A percentile compares a stretch with the other conserved stretches of the same genome.
Conservation (phyloP, 2,113 vertebrate genomes). For the Ceuthmochares aereus region DNA sequence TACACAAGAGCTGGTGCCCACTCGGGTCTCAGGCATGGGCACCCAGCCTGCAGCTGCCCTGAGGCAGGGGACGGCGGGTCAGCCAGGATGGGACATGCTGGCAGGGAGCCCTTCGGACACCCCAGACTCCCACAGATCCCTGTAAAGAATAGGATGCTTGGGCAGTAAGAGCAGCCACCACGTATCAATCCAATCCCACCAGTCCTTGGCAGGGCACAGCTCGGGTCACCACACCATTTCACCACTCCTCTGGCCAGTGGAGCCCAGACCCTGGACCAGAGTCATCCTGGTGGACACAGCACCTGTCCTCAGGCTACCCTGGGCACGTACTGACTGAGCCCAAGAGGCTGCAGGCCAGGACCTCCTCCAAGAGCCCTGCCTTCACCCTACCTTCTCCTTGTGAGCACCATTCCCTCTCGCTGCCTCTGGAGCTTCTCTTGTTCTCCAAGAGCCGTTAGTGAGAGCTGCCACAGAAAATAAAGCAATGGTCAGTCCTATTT, state of each 20-base stretch:
- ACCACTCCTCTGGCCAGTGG: background rate
- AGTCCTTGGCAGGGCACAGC: fast-evolving
- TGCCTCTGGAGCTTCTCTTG: background rate
- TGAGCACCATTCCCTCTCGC: background rate
- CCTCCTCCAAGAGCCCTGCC: background rate
- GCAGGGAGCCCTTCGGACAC: background rate
- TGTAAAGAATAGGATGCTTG: fast-evolving
- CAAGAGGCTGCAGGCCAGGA: background rate
- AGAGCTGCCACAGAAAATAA: background rate
- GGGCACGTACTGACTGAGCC: fast-evolving
- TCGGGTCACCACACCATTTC: background rate
- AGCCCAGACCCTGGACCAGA: background rate
- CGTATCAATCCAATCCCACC: fast-evolving
- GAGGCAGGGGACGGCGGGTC: fast-evolving
- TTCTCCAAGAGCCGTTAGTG: background rate
- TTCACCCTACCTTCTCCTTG: fast-evolving
- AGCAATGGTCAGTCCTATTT: background rate
- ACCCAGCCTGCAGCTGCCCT: background rate
- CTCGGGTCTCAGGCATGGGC: fast-evolving
- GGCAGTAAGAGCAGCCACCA: background rate
- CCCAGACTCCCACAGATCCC: background rate
- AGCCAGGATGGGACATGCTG: fast-evolving
- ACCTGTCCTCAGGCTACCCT: background rate
- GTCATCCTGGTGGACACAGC: fast-evolving
- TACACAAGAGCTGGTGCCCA: fast-evolving